Evolutionary conservation across 2,888 invertebrate species (phyloP), one percentile per base, ranked within the genome.

Genomic region (Caenorhabditis sulstoni): DNA sequence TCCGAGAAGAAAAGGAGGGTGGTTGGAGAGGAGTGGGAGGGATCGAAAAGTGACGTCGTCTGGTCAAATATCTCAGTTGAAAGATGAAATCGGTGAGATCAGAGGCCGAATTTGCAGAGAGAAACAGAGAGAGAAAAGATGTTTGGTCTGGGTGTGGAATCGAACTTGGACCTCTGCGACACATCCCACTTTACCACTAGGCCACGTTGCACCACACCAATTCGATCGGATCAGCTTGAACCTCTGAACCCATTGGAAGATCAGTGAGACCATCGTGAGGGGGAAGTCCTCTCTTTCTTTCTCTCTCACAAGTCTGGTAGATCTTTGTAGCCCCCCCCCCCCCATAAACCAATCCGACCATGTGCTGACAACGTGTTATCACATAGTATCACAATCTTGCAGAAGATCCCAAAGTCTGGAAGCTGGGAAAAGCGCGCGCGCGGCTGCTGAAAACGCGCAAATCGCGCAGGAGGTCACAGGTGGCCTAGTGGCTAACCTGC

Each of bases 281-380:
- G 35, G 18, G 39, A 23, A 29, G 52, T 49, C 49, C 47, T 20
- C 29, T 3, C 7, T 29, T 7, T 29, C 29, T 29, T 29, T 29
- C 7, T 29, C 7, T 29, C 29, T 29, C 29, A 29, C 29, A 29
- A 29, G 29, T 29, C 29, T 71, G 70, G 20, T 71, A 62, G 53
- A 53, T 71, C 70, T 71, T 45, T 71, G 70, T 62, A 35, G 61
- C 35, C 44, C 3, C n/a, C 2, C 12, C 16, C 14, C 11, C 29
- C 29, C 7, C 1, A 12, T 41, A 41, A 45, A 58, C 55, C 70
- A 71, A 52, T 20, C 44, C 62, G 70, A 62, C 70, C 70, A 71
- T 71, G 70, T 71, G 70, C 16, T 23, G 55, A 39, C 70, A 71
- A 71, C 70, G 70, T 71, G 70, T 71, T 18, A 53, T 44, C 68